Percentiles rank a stretch among this genome's conserved stretches.
Conservation (phyloP, 2,888 invertebrate genomes). For the Cynaeus angustus region DNA sequence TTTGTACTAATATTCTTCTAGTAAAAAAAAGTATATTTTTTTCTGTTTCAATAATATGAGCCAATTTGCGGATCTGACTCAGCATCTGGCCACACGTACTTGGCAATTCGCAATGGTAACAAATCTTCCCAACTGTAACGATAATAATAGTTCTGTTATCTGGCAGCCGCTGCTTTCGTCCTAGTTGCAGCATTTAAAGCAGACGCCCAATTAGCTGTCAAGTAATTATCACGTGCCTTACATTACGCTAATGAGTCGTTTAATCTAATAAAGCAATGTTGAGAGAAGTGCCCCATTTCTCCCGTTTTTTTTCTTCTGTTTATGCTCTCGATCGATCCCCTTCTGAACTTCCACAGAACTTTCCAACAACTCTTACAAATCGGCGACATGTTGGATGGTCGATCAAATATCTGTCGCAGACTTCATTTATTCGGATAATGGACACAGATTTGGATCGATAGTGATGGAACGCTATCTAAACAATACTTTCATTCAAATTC, state of each 20-base stretch:
- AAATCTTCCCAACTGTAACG: slow-evolving; percentile 42
- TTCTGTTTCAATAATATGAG: too few species aligned
- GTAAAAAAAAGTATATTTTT: too few species aligned
- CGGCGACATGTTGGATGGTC: slow-evolving; percentile 22
- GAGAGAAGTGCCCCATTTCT: slow-evolving; percentile 14
- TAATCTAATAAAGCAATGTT: slow-evolving; percentile 36
- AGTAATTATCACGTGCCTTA: slow-evolving; percentile 48
- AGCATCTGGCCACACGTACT: slow-evolving; percentile 43
- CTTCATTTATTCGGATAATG: slow-evolving; percentile 22
- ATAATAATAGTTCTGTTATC: slow-evolving; percentile 44
- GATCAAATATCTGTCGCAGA: slow-evolving; percentile 22
- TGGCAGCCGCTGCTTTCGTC: slow-evolving; percentile 23
- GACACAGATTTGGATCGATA: slow-evolving; percentile 34
- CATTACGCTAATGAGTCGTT: slow-evolving; percentile 44
- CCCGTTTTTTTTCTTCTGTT: slow-evolving; percentile 1
- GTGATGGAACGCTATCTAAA: slow-evolving; percentile 26
- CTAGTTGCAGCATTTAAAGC: slow-evolving; percentile 36
- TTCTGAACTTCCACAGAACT: slow-evolving; percentile 3
- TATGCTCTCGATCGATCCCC: slow-evolving; percentile 10
- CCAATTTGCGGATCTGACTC: background rate
- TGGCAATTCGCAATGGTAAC: slow-evolving; percentile 31
- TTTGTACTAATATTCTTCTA: too few species aligned
- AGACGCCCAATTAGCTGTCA: slow-evolving; percentile 44
- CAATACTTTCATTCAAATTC: slow-evolving; percentile 12
- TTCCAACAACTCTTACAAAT: slow-evolving; percentile 17